These are phyloP conservation scores for Psococerastis gibbosa DNA, from an alignment of 2,888 invertebrate genomes.

Conservation along the genomic window DNA sequence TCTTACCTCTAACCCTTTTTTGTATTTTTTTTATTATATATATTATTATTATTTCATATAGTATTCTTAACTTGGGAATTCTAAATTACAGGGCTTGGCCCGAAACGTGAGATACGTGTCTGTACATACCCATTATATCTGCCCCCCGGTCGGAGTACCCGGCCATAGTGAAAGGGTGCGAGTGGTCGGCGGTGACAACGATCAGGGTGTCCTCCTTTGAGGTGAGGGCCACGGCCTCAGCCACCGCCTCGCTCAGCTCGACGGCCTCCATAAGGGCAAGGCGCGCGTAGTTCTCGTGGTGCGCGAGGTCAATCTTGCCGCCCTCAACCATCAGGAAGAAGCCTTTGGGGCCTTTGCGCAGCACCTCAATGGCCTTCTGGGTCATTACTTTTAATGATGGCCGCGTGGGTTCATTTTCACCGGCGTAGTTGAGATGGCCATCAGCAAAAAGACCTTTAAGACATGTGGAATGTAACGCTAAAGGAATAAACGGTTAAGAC, in stretches of 20 bases:
- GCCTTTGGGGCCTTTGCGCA: slow-evolving; percentile 29
- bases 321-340: slow-evolving; percentile 39
- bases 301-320: slow-evolving; percentile 41
- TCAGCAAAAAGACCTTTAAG: slow-evolving; percentile 30
- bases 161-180: slow-evolving; percentile 39
- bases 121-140: slow-evolving; percentile 31
- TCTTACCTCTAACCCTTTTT: too few relatives aligned
- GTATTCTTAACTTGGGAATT: too few relatives aligned
- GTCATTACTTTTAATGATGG: slow-evolving; percentile 41
- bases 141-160: slow-evolving; percentile 40
- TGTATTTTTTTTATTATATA: too few relatives aligned
- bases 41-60: too few relatives aligned
- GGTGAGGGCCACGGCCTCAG: slow-evolving; percentile 30
- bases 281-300: slow-evolving; percentile 39
- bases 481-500: too few relatives aligned
- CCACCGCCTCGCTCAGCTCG: slow-evolving; percentile 41
- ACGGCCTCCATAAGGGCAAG: slow-evolving; percentile 42
- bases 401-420: slow-evolving; percentile 24
- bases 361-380: slow-evolving; percentile 32
- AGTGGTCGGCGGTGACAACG: slow-evolving; percentile 45
- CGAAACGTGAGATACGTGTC: neutral
- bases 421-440: slow-evolving; percentile 35
- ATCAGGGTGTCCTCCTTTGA: slow-evolving; percentile 40
- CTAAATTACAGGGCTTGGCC: neutral
- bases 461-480: too few relatives aligned